A percentile compares a stretch with the other conserved stretches of the same genome.
Conservation (phyloP, 2,888 invertebrate species). For the Brachyptera risi region DNA sequence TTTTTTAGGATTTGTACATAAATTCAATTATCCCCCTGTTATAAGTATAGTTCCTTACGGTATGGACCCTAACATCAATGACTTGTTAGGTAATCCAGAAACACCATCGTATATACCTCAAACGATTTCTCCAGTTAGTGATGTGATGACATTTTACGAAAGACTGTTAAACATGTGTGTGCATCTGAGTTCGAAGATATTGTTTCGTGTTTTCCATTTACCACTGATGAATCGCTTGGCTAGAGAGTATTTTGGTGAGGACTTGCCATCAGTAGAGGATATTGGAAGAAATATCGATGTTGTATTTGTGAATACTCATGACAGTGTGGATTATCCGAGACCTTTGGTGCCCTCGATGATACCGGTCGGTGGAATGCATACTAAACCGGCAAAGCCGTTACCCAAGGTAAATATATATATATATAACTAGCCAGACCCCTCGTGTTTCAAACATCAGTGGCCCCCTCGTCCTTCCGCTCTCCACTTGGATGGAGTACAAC, state of each 20-base stretch:
- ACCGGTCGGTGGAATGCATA: too few species aligned
- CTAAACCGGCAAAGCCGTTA: too few species aligned
- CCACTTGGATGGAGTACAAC: too few species aligned
- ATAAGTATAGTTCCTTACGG: slow-evolving; percentile 29
- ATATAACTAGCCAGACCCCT: too few species aligned
- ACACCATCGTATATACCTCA: slow-evolving; percentile 26
- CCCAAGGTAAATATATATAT: too few species aligned
- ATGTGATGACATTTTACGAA: slow-evolving; percentile 30
- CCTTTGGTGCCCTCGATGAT: too few species aligned
- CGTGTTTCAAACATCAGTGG: too few species aligned
- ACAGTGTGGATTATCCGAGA: too few species aligned
- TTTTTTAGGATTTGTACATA: slow-evolving; percentile 22
- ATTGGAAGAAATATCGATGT: too few species aligned
- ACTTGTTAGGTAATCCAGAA: slow-evolving; percentile 25
- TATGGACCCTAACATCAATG: slow-evolving; percentile 21
- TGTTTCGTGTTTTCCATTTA: background rate
- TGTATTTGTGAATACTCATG: too few species aligned
- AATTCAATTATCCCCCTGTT: slow-evolving; percentile 27
- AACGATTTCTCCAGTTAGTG: slow-evolving; percentile 17
- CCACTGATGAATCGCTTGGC: slow-evolving; percentile 23
- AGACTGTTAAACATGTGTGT: slow-evolving; percentile 26
- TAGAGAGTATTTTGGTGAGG: slow-evolving; percentile 33
- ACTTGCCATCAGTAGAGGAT: too few species aligned
- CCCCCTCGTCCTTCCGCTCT: too few species aligned
- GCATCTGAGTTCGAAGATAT: background rate